Base-by-base conservation (phyloP, 2,888 invertebrate genomes). In the Coelinius sp. region DNA sequence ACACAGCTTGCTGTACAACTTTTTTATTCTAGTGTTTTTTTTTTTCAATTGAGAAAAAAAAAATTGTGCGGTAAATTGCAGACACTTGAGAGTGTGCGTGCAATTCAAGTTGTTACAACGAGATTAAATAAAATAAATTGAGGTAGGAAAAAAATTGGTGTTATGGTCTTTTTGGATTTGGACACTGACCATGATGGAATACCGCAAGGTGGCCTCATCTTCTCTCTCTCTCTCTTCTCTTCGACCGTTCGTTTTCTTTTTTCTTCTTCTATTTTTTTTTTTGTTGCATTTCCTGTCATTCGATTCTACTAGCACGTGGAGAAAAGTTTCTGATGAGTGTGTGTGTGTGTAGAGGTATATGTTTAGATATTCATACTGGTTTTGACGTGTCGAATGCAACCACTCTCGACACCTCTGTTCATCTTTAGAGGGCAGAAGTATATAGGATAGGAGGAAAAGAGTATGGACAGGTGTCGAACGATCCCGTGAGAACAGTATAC, bases 391-490 rank as follows among this genome's bases (percentile, higher is more conserved):
- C 46, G 63, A 44, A 63, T 63, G 63, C 46, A 6, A 35, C 44
- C 38, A 24, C 31, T 56, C 27, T 46, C 38, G 31, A 62, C 27
- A n/a, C n/a, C n/a, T 75, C 73, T 63, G 52, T 41, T 44, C 24
- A 62, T 53, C 67, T 62, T 70, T 63, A 22, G 56, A 56, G 63
- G 68, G 70, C 27, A 31, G 52, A 38, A 68, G 71, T 62, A 70
- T 71, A 70, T 56, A 46, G 72, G 31, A 70, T 70, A 64, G 66
- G 68, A 31, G 56, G 31, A 70, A 66, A 62, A 70, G 52, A 71
- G 72, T 70, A 70, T 68, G 73, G 73, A 76, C 75, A 76, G 76
- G 73, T 76, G 75, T 76, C 73, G 73, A 76, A 75, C 71, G 74
- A 62, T 71, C 73, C 67, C 70, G 68, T 52, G 73, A 70, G 71